Conservation (phyloP, 1,140 invertebrate species). For the Drosophila pandora region DNA sequence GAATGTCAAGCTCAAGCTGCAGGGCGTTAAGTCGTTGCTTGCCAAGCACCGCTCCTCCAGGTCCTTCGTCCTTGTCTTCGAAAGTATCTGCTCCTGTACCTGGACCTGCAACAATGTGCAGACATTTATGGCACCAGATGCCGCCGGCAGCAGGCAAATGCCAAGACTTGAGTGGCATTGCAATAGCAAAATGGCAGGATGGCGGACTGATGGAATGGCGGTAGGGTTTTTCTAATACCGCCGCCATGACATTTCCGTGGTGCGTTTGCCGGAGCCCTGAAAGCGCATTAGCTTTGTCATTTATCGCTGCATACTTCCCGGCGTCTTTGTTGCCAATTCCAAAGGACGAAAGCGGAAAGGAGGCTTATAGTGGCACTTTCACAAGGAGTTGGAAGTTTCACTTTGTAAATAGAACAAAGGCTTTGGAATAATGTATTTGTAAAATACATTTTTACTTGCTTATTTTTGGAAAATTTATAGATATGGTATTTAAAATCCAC, state of each 20-base stretch:
- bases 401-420: background rate
- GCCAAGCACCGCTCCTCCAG: background rate
- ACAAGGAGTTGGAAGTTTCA: background rate
- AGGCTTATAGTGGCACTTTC: slow-evolving; percentile 9
- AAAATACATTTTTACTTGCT: background rate
- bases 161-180: slow-evolving; percentile 58
- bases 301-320: slow-evolving; percentile 59
- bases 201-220: background rate
- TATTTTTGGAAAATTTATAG: background rate
- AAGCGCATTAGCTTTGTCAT: slow-evolving; percentile 69
- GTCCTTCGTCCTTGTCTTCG: background rate
- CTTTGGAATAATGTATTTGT: background rate
- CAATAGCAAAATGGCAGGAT: slow-evolving; percentile 11
- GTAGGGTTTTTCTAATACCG: slow-evolving; percentile 58
- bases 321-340: slow-evolving; percentile 33
- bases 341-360: slow-evolving; percentile 1
- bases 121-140: slow-evolving; percentile 74
- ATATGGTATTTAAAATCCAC: too few species aligned
- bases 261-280: slow-evolving; percentile 37
- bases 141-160: slow-evolving; percentile 68
- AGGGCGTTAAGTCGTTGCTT: slow-evolving; percentile 25
- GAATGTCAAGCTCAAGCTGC: slow-evolving; percentile 61
- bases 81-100: background rate
- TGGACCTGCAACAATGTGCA: slow-evolving; percentile 70
- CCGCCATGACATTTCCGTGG: slow-evolving; percentile 67